These are phyloP conservation scores for Pedionomus torquatus DNA, from an alignment of 2,113 vertebrate genomes.

Conservation along the genomic window DNA sequence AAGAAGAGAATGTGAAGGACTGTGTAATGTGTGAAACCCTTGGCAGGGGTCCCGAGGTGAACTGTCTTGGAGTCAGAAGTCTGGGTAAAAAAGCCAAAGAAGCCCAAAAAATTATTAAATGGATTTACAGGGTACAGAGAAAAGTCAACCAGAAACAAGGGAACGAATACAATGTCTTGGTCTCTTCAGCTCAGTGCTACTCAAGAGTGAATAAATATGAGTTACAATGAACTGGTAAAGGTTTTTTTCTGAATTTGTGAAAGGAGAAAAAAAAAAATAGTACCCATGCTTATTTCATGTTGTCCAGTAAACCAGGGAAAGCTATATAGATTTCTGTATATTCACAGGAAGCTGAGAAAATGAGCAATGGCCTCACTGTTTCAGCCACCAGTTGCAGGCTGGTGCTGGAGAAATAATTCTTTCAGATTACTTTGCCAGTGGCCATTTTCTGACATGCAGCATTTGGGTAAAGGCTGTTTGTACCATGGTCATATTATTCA, in stretches of 20 bases:
- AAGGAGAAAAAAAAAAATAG: neutral
- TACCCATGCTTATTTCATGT: neutral
- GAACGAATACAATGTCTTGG: neutral
- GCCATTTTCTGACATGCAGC: neutral
- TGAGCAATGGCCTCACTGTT: neutral
- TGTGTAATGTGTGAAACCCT: neutral
- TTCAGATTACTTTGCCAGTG: neutral
- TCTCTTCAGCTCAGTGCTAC: neutral
- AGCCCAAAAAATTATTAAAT: neutral
- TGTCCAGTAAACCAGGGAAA: neutral
- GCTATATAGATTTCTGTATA: neutral
- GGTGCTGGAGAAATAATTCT: neutral
- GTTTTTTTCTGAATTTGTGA: neutral
- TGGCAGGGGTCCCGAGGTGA: accelerated
- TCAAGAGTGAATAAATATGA: neutral
- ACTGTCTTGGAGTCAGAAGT: neutral
- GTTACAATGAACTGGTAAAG: neutral
- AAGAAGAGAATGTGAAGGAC: neutral
- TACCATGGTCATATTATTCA: neutral
- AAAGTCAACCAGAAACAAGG: neutral
- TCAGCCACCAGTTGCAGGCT: neutral
- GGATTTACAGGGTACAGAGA: neutral
- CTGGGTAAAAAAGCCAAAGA: neutral
- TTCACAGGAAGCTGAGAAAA: neutral
- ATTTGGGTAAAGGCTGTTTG: neutral